phyloP scores from a whole-genome alignment of 2,113 vertebrate genomes.

The Arizona elegans region DNA sequence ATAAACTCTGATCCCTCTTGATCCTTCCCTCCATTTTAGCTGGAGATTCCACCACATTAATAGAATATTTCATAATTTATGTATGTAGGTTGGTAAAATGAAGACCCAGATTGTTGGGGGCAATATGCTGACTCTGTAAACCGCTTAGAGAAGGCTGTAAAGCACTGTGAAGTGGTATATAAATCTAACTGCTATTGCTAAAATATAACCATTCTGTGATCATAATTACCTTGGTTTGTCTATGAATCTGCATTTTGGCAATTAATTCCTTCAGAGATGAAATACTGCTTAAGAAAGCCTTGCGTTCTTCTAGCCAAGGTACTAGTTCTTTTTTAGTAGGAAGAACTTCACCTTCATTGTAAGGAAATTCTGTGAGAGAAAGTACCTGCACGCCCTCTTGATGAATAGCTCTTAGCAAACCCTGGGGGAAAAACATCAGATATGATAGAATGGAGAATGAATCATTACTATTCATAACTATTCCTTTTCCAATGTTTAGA shows the following conservation, averaged over 20 bases:
- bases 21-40: not conserved
- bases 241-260: slow-evolving; percentile 79
- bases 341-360: slow-evolving; percentile 68
- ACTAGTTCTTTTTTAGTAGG: slow-evolving; percentile 59
- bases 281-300: slow-evolving; percentile 79
- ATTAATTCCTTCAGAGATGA: slow-evolving; percentile 84
- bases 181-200: too few species aligned
- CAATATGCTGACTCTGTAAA: too few species aligned
- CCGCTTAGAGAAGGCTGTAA: too few species aligned
- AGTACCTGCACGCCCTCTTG: slow-evolving; percentile 92
- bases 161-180: too few species aligned
- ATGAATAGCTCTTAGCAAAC: slow-evolving; percentile 88
- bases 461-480: not conserved
- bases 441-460: not conserved
- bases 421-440: slow-evolving; percentile 59
- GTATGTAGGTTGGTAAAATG: not conserved
- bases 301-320: slow-evolving; percentile 80
- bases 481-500: not conserved
- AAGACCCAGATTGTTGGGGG: too few species aligned
- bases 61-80: not conserved
- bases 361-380: slow-evolving; percentile 82
- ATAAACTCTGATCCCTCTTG: not conserved
- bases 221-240: slow-evolving; percentile 75
- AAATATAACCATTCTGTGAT: not conserved
- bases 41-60: not conserved